A percentile compares a stretch with the other conserved stretches of the same genome.
Evolutionary conservation across 2,113 vertebrate genomes (phyloP).

Genomic region (Thamnaconus septentrionalis): DNA sequence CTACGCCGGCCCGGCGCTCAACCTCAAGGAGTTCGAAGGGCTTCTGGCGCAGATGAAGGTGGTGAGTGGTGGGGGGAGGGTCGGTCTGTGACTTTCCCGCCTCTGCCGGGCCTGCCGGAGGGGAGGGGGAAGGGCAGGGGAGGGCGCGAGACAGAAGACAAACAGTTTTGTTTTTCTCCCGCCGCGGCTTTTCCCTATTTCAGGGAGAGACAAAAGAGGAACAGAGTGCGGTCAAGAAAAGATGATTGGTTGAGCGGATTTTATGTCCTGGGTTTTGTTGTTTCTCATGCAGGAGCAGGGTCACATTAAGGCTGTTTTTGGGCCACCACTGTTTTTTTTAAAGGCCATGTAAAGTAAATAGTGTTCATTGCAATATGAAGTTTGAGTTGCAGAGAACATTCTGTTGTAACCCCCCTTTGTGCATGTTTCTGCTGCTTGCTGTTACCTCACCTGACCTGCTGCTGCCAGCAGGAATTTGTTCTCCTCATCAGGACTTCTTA

Average conservation of each 20-base stretch:
- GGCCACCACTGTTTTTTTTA: too few relatives aligned
- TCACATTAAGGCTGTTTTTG: too few relatives aligned
- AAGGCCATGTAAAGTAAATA: too few relatives aligned
- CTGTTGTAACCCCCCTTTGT: too few relatives aligned
- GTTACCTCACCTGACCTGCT: too few relatives aligned
- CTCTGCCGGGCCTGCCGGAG: constrained; percentile 43
- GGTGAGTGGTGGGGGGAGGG: constrained; percentile 71
- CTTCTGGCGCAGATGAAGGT: constrained; percentile 92
- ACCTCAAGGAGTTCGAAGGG: constrained; percentile 96
- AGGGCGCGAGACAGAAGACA: constrained; percentile 60
- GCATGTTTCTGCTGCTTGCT: too few relatives aligned
- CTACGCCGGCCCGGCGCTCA: constrained; percentile 86
- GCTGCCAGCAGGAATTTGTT: too few relatives aligned
- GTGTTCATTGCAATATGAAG: too few relatives aligned
- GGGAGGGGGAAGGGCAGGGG: constrained; percentile 57
- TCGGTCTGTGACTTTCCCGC: constrained; percentile 50
- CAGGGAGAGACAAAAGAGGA: not conserved
- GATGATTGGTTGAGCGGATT: not conserved
- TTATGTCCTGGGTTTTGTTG: not conserved
- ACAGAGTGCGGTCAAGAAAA: constrained; percentile 14
- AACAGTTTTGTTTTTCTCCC: constrained; percentile 73
- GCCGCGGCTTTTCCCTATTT: constrained; percentile 17
- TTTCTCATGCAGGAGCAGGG: too few relatives aligned
- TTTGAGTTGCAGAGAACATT: too few relatives aligned
- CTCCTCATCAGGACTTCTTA: too few relatives aligned